A percentile compares a stretch with the other conserved stretches of the same genome.
Evolutionary conservation across 2,113 vertebrate genomes (phyloP).

Genomic region (Probosciger aterrimus): DNA sequence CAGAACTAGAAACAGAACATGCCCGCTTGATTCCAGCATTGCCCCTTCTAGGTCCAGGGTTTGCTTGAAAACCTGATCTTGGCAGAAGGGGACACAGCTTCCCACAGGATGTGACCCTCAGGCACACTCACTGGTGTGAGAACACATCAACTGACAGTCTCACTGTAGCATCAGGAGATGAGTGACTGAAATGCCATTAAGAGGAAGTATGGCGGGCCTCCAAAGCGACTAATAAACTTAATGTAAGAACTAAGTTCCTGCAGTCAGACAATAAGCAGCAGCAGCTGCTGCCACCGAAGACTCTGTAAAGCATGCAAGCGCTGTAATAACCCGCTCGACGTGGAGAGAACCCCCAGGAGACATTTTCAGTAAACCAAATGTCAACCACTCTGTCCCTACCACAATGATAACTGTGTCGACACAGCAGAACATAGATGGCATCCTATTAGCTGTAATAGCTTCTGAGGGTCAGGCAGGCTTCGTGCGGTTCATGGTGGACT

Average conservation of each 20-base stretch:
- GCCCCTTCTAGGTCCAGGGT: background rate
- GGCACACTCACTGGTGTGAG: background rate
- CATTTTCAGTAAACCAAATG: background rate
- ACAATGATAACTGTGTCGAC: background rate
- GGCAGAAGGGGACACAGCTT: background rate
- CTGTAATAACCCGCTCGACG: background rate
- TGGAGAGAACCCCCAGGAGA: background rate
- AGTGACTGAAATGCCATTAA: background rate
- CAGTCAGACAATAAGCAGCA: constrained; percentile 11
- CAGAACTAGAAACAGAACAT: background rate
- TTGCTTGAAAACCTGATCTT: background rate
- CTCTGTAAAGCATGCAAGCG: background rate
- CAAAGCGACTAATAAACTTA: constrained; percentile 1
- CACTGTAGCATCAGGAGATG: background rate
- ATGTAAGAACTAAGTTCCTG: background rate
- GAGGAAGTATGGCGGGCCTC: background rate
- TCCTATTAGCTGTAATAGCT: background rate
- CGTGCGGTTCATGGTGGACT: background rate
- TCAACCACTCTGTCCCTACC: background rate
- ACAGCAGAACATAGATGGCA: background rate
- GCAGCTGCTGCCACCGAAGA: constrained; percentile 1
- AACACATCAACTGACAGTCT: background rate
- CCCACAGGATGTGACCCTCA: background rate
- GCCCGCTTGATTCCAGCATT: background rate
- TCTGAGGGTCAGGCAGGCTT: background rate